phyloP scores from a whole-genome alignment of 2,888 invertebrate genomes.

The Parochlus steinenii region DNA sequence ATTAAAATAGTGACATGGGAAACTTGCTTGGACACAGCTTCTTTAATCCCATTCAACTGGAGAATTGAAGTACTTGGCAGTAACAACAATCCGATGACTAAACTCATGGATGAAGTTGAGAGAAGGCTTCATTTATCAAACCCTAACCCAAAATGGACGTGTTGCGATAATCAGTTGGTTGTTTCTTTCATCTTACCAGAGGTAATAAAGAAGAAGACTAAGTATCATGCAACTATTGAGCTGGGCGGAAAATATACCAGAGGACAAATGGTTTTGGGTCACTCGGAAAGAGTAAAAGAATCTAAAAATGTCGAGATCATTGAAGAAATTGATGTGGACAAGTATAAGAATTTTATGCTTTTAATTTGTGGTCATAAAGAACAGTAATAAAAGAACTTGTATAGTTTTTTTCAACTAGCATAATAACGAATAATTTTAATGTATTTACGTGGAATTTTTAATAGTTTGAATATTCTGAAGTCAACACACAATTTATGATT shows the following conservation, averaged over 20 bases:
- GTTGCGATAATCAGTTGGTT: slow-evolving; percentile 36
- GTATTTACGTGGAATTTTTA: no score
- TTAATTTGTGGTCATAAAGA: slow-evolving; percentile 27
- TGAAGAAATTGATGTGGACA: slow-evolving; percentile 31
- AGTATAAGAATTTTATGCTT: slow-evolving; percentile 32
- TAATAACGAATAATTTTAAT: no score
- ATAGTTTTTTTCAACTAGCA: no score
- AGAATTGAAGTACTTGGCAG: slow-evolving; percentile 31
- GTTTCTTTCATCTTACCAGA: slow-evolving; percentile 32
- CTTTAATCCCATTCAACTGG: slow-evolving; percentile 31
- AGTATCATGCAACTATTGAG: slow-evolving; percentile 39
- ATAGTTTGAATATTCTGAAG: no score
- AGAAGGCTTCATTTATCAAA: no score
- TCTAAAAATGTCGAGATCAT: slow-evolving; percentile 30
- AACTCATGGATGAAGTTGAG: slow-evolving; percentile 36
- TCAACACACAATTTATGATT: no score
- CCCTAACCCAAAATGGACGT: slow-evolving; percentile 21
- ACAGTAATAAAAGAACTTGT: no score
- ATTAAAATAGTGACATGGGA: slow-evolving; percentile 56
- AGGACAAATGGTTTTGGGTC: slow-evolving; percentile 47
- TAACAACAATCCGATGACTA: slow-evolving; percentile 25
- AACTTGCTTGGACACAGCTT: slow-evolving; percentile 31
- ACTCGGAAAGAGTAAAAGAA: no score
- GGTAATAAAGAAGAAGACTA: slow-evolving; percentile 23
- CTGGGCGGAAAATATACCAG: slow-evolving; percentile 38